Base-by-base conservation (phyloP, 2,113 vertebrate genomes). In the Sebastes fasciatus region DNA sequence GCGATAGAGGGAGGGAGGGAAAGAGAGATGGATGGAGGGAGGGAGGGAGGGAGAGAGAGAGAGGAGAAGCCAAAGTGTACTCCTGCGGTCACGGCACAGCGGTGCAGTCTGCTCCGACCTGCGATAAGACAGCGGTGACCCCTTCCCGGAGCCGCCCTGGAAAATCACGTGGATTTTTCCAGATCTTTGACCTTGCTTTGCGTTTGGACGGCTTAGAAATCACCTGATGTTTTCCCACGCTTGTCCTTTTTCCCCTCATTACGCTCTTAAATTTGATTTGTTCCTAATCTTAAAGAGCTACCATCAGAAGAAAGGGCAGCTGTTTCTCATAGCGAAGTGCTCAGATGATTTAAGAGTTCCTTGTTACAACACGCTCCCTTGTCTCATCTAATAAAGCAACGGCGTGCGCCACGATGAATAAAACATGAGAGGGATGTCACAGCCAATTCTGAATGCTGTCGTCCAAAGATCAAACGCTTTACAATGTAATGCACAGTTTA, bases 71-170 rank as follows among this genome's bases (percentile, higher is more conserved):
- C 57, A 74, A 11, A 75, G 87, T 83, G 82, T 74, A 43, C 83
- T 89, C 68, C 77, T 68, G 82, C 60, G 82, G 78, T 79, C 85
- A 79, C 8, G 62, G 72, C 81, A 73, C 74, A 76, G 73, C 49
- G n/a, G 80, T 46, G 86, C 72, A 66, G 83, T 55, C 84, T 67
- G 83, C 83, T 72, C 77, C 52, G 87, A 90, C 92, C 90, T 87
- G 79, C 73, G 90, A 95, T 94, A 92, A 92, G 86, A 88, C 83
- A 73, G 57, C 77, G 60, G 49, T 84, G 85, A 94, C 86, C 86
- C 34, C 86, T 75, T 74, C 48, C 62, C 75, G 21, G 43, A 73
- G 67, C 51, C 72, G 85, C 70, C 26, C 52, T 75, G 71, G 60
- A 80, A 77, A 63, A 87, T 43, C 21, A 34, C 26, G 63, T 75